These are phyloP conservation scores for Penaeus chinensis DNA, from an alignment of 1,140 invertebrate species.

Conservation along the genomic window DNA sequence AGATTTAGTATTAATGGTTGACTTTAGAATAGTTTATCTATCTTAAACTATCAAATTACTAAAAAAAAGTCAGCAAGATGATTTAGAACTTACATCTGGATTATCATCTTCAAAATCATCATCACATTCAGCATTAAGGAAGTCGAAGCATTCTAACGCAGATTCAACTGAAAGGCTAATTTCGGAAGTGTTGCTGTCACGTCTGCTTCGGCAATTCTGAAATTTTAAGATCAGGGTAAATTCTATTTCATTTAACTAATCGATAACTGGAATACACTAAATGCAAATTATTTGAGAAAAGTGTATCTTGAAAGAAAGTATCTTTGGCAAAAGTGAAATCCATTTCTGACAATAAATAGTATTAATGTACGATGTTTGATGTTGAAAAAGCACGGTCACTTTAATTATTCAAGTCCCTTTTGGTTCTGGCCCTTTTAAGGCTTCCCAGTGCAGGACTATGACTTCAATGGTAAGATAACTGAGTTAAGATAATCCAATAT, in stretches of 20 bases:
- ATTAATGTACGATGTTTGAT: too few relatives aligned
- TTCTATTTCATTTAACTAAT: too few relatives aligned
- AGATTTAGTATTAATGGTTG: too few relatives aligned
- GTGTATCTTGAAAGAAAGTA: too few relatives aligned
- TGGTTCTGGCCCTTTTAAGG: too few relatives aligned
- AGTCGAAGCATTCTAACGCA: constrained; percentile 73
- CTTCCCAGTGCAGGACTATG: too few relatives aligned
- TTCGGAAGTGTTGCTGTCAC: constrained; percentile 68
- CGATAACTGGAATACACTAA: neutral
- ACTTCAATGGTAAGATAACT: too few relatives aligned
- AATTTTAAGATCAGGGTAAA: neutral
- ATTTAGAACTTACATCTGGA: constrained; percentile 48
- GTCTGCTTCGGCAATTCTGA: constrained; percentile 62
- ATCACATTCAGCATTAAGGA: constrained; percentile 71
- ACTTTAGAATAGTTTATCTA: neutral
- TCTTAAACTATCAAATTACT: neutral
- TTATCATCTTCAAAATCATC: constrained; percentile 65
- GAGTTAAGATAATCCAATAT: too few relatives aligned
- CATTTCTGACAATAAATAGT: too few relatives aligned
- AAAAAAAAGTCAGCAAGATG: neutral
- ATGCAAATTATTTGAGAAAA: neutral
- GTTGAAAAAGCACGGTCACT: too few relatives aligned
- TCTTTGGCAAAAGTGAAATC: too few relatives aligned
- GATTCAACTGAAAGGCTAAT: constrained; percentile 72
- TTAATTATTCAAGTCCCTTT: too few relatives aligned